Conservation (phyloP, 92 coral and sea anemone species). For the Micromussa lordhowensis region DNA sequence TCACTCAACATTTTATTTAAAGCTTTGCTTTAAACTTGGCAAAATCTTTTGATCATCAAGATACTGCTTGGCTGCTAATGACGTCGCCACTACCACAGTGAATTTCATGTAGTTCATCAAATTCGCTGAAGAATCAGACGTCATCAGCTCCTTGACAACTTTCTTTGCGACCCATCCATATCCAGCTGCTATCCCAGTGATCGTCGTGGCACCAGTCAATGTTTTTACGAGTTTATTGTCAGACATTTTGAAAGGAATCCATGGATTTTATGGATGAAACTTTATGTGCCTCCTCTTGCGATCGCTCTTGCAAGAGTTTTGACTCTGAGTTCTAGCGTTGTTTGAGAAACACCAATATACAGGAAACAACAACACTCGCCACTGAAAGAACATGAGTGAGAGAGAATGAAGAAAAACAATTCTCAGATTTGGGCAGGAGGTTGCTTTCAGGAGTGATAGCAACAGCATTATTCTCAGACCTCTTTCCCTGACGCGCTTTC, state of each 20-base stretch:
- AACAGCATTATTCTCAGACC: too few relatives aligned
- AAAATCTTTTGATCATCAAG: neutral
- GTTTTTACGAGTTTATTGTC: neutral
- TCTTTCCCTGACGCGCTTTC: too few relatives aligned
- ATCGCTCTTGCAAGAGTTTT: too few relatives aligned
- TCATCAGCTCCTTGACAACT: neutral
- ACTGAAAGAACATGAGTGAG: neutral
- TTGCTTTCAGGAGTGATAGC: too few relatives aligned
- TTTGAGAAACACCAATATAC: too few relatives aligned
- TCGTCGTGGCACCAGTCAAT: neutral
- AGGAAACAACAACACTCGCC: neutral
- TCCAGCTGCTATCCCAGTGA: neutral
- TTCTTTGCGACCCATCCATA: neutral
- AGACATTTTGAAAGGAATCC: neutral
- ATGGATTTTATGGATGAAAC: neutral
- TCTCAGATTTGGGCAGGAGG: too few relatives aligned
- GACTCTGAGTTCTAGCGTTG: too few relatives aligned
- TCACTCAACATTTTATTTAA: neutral
- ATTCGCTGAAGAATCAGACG: neutral
- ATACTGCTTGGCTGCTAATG: neutral
- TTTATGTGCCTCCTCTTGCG: too few relatives aligned
- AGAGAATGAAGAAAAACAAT: neutral
- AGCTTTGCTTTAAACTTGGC: too few relatives aligned
- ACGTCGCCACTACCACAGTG: neutral
- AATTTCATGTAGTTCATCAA: neutral